Base-by-base conservation (phyloP, 1,140 invertebrate species). In the Sycobia sp. region DNA sequence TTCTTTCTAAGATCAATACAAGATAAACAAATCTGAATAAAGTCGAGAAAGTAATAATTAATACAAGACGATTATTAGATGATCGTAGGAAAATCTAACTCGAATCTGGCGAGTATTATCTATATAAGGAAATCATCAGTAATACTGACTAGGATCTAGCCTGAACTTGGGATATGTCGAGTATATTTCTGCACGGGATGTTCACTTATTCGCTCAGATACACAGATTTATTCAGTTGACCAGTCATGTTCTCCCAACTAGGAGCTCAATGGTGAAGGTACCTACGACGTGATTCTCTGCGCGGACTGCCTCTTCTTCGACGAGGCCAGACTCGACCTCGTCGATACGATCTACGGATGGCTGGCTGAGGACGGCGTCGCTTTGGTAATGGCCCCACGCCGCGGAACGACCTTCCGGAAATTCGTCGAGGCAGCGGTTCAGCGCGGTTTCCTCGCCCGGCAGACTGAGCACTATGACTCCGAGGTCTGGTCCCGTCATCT, bases 271-370 rank as follows among this genome's bases (percentile, higher is more conserved):
- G 77, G 76, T 27, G 69, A 75, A 8, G 72, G 70, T 5, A 66
- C 74, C 4, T 92, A 88, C 76, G 90, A 93, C 78, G 81, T 88
- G 22, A 86, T 93, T 32, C 75, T 93, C 1, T 90, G 89, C 70
- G 90, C 91, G 9, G 91, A 92, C 75, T 93, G 92, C 76, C 76
- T 93, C 43, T 94, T 93, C 79, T 94, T 93, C 79, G 91, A 93
- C 74, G 90, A 92, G 44, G 87, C 87, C 0, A 82, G 91, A 50
- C 76, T 85, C 32, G 88, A 90, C 68, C 79, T 94, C 16, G 86
- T 91, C 23, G 84, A 87, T 49, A 88, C 88, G 41, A 88, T 94
- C 44, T 86, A 86, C 78, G 81, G 84, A 51, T 85, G 86, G 72
- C 71, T 94, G 60, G 83, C 86, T n/a, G 79, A 83, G 20, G 78